Base-by-base conservation (phyloP, 2,888 invertebrate species). In the Adineta ricciae region DNA sequence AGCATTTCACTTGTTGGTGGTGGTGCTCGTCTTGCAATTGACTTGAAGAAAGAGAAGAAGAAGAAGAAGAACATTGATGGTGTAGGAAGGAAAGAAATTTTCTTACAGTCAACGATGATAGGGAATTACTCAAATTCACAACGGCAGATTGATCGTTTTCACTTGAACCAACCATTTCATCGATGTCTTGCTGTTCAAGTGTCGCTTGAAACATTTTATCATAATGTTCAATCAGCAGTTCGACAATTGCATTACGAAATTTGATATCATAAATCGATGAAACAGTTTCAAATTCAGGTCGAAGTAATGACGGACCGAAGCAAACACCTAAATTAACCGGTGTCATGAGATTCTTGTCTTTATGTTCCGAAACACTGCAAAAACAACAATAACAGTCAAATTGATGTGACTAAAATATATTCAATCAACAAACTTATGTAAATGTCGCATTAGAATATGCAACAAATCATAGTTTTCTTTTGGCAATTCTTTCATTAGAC, bases 191-290 rank as follows among this genome's bases (percentile, higher is more conserved):
- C 36, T 83, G 46, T n/a, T 56, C 72, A 46, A 85, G 41, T 36
- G 56, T 85, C 50, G 78, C 19, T 46, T 36, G 27, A 72, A 85
- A 85, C 84, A 85, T 85, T 90, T 93, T 93, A 86, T 94, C 94
- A 90, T 93, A 94, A 91, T 95, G 94, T 88, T 95, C 95, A 86
- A 98, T 95, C 87, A 98, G 92, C 89, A 97, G 95, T 92, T 98
- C 97, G 85, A 98, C 96, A 87, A 98, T 95, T 89, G 98, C 95
- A 92, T 98, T 98, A 92, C 96, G 96, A 92, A 98, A 99, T 92
- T 99, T 99, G 88, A 98, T 95, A 91, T 99, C 97, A 93, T 98
- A 94, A 89, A 99, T 97, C 89, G 97, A 96, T 86, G 98, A 97
- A 86, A 99, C 95, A 16, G 97, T 96, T 92, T 98, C 97, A 90